A percentile compares a stretch with the other conserved stretches of the same genome.
These are phyloP conservation scores for Mastacembelus armatus DNA, from an alignment of 2,797 vertebrate genomes.

Conservation along the genomic window DNA sequence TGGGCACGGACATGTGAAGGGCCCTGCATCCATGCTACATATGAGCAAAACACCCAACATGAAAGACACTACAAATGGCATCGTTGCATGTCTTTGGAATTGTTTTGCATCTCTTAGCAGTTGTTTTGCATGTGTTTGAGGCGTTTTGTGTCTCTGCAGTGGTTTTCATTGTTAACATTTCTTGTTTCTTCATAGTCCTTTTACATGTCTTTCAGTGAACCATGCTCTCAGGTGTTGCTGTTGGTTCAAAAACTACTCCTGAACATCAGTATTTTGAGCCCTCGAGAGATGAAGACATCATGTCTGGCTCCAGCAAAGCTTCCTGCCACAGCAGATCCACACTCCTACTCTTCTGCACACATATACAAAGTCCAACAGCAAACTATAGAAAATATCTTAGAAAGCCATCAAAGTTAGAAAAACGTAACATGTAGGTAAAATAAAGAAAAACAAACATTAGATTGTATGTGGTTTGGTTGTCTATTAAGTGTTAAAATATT, in stretches of 20 bases:
- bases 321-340: background rate
- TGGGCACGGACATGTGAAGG: conserved; percentile 1
- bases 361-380: too few species aligned
- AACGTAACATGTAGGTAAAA: too few species aligned
- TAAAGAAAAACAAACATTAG: too few species aligned
- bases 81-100: background rate
- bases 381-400: too few species aligned
- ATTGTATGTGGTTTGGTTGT: too few species aligned
- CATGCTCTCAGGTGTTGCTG: background rate
- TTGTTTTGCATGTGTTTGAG: background rate
- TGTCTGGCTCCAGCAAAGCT: background rate
- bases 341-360: background rate
- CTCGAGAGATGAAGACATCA: conserved; percentile 5
- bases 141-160: background rate
- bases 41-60: background rate
- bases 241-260: too few species aligned
- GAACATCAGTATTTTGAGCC: background rate
- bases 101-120: background rate
- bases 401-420: too few species aligned
- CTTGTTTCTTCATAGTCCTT: background rate
- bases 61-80: background rate
- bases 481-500: too few species aligned
- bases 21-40: background rate
- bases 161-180: background rate
- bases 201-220: background rate